Evolutionary conservation across 2,797 vertebrate genomes (phyloP).

Genomic region (Chiloscyllium punctatum): DNA sequence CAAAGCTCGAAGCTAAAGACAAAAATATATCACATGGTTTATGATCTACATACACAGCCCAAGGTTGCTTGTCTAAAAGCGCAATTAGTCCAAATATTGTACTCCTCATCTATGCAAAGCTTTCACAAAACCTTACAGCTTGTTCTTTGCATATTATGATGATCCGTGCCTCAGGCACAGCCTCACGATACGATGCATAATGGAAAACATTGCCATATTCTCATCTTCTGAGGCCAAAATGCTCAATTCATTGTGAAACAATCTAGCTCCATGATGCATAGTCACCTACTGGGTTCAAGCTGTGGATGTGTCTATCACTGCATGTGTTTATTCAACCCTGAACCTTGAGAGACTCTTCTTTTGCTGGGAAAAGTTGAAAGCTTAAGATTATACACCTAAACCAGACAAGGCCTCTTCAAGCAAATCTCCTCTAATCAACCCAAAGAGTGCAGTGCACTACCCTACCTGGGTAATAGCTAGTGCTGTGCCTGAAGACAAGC

Average conservation of each 20-base stretch:
- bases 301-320: neutral
- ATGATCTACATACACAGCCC: neutral
- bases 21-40: too few species aligned
- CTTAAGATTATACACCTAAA: neutral
- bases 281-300: neutral
- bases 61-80: neutral
- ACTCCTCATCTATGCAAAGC: neutral
- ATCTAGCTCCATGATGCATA: neutral
- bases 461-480: neutral
- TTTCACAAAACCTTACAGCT: neutral
- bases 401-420: neutral
- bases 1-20: too few species aligned
- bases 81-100: neutral
- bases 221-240: neutral
- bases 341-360: neutral
- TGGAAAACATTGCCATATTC: neutral
- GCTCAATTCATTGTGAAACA: neutral
- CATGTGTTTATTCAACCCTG: neutral
- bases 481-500: neutral
- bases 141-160: neutral
- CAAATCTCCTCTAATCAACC: neutral
- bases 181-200: neutral
- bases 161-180: neutral
- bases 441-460: neutral
- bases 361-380: neutral